Conservation (phyloP, 2,888 invertebrate genomes). For the Sialis lutaria region DNA sequence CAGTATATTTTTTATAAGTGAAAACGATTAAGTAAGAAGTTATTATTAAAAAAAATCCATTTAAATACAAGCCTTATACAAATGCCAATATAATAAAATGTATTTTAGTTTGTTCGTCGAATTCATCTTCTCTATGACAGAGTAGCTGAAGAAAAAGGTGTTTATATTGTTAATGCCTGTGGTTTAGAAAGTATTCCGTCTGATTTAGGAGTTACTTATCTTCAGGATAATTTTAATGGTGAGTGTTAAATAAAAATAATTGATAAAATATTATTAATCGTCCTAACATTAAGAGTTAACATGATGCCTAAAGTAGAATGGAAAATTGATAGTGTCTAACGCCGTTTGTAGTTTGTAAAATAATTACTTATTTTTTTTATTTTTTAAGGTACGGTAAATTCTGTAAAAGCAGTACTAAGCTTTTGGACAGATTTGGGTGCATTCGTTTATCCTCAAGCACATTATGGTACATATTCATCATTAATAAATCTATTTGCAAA, state of each 20-base stretch:
- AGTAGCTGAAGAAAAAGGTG: constrained; percentile 56
- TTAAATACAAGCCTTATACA: too few relatives aligned
- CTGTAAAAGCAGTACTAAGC: constrained; percentile 25
- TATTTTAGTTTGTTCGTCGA: constrained; percentile 54
- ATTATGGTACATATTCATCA: too few relatives aligned
- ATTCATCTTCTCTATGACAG: constrained; percentile 70
- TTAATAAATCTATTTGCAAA: too few relatives aligned
- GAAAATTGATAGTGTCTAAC: too few relatives aligned
- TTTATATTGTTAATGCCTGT: constrained; percentile 79
- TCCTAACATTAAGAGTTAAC: constrained; percentile 35
- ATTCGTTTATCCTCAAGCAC: too few relatives aligned
- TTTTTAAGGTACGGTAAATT: constrained; percentile 49
- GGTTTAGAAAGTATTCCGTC: constrained; percentile 90
- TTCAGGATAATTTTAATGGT: constrained; percentile 63
- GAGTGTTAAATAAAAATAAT: constrained; percentile 9
- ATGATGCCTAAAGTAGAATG: too few relatives aligned
- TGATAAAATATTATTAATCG: constrained; percentile 24
- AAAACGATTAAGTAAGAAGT: too few relatives aligned
- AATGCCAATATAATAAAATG: background rate
- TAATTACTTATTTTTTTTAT: too few relatives aligned
- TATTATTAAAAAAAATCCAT: too few relatives aligned
- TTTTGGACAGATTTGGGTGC: too few relatives aligned
- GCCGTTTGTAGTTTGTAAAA: too few relatives aligned
- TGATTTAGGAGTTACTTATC: constrained; percentile 69
- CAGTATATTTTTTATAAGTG: too few relatives aligned